Conservation (phyloP, 2,888 invertebrate genomes). For the Ormyrus labotus region DNA sequence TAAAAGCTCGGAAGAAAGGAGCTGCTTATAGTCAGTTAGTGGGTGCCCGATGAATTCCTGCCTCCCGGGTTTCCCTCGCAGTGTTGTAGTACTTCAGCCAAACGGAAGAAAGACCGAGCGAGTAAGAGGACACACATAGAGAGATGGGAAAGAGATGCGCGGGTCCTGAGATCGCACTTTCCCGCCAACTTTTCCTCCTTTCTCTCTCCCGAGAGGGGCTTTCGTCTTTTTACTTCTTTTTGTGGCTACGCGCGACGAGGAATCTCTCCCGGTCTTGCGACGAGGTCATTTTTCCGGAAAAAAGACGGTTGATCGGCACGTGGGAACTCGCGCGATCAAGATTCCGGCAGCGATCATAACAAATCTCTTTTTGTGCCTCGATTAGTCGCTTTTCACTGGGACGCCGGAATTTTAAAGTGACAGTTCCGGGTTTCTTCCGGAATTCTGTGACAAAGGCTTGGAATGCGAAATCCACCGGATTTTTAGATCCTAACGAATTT, state of each 20-base stretch:
- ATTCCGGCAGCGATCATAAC: slow-evolving; percentile 27
- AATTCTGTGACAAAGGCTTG: slow-evolving; percentile 9
- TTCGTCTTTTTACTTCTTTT: slow-evolving; percentile 31
- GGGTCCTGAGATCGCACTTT: slow-evolving; percentile 35
- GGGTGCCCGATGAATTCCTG: slow-evolving; percentile 21
- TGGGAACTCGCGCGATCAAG: slow-evolving; percentile 35
- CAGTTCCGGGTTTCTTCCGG: slow-evolving; percentile 1
- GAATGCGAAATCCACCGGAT: slow-evolving; percentile 13
- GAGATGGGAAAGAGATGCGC: slow-evolving; percentile 6
- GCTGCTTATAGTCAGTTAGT: slow-evolving; percentile 44
- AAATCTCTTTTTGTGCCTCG: slow-evolving; percentile 38
- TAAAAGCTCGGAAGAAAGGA: slow-evolving; percentile 20
- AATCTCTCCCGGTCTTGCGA: slow-evolving; percentile 32
- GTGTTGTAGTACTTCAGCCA: slow-evolving; percentile 39
- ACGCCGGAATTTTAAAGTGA: slow-evolving; percentile 31
- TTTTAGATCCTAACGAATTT: background rate
- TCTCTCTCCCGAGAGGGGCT: slow-evolving; percentile 13
- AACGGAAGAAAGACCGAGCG: slow-evolving; percentile 28
- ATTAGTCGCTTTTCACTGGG: slow-evolving; percentile 26
- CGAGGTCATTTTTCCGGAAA: slow-evolving; percentile 42
- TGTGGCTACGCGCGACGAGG: slow-evolving; percentile 28
- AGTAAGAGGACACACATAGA: background rate
- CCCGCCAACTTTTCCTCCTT: slow-evolving; percentile 40
- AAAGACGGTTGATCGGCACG: slow-evolving; percentile 33
- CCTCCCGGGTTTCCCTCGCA: slow-evolving; percentile 3